Percentiles rank a stretch among this genome's conserved stretches.
These are phyloP conservation scores for Bombus consobrinus DNA, from an alignment of 1,140 invertebrate species.

Conservation along the genomic window DNA sequence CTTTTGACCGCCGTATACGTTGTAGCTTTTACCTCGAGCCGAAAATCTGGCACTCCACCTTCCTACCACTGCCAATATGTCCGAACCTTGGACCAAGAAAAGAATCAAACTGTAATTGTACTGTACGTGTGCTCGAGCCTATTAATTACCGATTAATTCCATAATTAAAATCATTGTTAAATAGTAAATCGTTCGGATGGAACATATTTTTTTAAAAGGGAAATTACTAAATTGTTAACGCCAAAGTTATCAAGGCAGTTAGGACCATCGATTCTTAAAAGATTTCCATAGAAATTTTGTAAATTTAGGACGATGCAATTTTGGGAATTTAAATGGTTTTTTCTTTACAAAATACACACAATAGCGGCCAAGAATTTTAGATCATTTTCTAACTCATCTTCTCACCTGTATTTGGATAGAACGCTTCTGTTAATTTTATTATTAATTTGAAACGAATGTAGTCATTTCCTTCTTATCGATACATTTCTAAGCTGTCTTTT, in stretches of 20 bases:
- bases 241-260: neutral
- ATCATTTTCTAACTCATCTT: neutral
- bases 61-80: neutral
- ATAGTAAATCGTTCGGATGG: neutral
- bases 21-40: neutral
- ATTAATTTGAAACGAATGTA: neutral
- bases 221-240: neutral
- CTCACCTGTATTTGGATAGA: neutral
- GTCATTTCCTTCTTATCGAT: neutral
- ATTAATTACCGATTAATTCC: neutral
- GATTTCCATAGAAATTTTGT: neutral
- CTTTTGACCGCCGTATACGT: neutral
- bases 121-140: neutral
- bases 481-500: neutral
- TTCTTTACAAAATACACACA: neutral
- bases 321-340: neutral
- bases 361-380: neutral
- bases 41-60: neutral
- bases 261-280: neutral
- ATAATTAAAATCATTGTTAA: neutral
- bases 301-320: neutral
- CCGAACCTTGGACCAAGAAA: neutral
- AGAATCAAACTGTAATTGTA: neutral
- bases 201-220: too few species aligned
- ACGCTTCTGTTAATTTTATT: neutral